Evolutionary conservation across 1,140 invertebrate species (phyloP).

Genomic region (Drosophila prosaltans): DNA sequence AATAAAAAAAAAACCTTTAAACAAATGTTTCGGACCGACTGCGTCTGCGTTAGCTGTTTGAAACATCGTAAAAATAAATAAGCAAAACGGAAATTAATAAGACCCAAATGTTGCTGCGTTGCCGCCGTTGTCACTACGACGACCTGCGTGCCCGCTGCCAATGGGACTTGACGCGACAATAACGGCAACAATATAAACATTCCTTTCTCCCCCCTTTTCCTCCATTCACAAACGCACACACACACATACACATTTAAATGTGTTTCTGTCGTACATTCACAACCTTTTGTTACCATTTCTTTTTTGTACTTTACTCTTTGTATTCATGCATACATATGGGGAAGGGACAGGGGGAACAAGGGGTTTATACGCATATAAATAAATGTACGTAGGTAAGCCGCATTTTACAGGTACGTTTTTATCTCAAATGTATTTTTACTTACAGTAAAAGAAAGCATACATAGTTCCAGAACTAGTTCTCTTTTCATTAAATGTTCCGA

Average conservation of each 20-base stretch:
- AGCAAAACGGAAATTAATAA: constrained; percentile 74
- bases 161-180: constrained; percentile 48
- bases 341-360: neutral
- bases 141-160: constrained; percentile 27
- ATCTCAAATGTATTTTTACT: neutral
- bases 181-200: constrained; percentile 30
- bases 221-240: constrained; percentile 5
- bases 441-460: neutral
- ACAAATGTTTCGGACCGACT: constrained; percentile 39
- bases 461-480: neutral
- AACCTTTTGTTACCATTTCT: constrained; percentile 42
- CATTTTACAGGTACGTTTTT: constrained; percentile 33
- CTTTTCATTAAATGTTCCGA: too few relatives aligned
- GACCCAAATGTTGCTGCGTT: constrained; percentile 44
- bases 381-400: constrained; percentile 10
- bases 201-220: constrained; percentile 14
- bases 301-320: constrained; percentile 39
- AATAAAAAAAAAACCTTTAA: neutral
- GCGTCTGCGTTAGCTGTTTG: constrained; percentile 38
- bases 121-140: constrained; percentile 20
- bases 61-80: constrained; percentile 66
- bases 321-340: constrained; percentile 35
- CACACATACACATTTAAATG: neutral
- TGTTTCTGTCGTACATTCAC: constrained; percentile 21
- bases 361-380: constrained; percentile 37